Conservation (phyloP, 2,888 invertebrate species). For the Dermolepida albohirtum region DNA sequence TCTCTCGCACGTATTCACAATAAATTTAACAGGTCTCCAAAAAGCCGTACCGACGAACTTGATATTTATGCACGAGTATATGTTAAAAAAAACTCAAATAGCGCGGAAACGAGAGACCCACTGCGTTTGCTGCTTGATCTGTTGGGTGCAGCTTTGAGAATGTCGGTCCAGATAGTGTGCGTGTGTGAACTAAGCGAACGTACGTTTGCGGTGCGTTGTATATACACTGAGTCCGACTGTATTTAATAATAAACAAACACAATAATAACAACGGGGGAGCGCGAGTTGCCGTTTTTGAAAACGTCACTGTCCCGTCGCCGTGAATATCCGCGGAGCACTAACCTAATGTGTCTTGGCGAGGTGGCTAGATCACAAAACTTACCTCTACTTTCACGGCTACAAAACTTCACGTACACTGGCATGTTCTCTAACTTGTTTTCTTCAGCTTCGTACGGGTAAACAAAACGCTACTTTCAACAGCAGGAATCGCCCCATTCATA, state of each 20-base stretch:
- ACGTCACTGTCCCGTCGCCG: slow-evolving; percentile 38
- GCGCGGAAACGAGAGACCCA: slow-evolving; percentile 20
- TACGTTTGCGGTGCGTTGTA: too few species aligned
- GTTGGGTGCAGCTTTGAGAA: slow-evolving; percentile 32
- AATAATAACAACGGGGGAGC: neutral
- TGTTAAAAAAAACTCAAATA: slow-evolving; percentile 8
- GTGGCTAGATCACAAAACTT: slow-evolving; percentile 50
- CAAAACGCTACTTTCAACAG: too few species aligned
- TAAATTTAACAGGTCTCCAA: neutral
- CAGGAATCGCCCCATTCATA: too few species aligned
- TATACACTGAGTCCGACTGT: too few species aligned
- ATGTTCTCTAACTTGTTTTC: slow-evolving; percentile 1
- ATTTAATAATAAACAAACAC: slow-evolving; percentile 23
- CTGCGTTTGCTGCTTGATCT: slow-evolving; percentile 19
- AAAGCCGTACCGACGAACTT: slow-evolving; percentile 14
- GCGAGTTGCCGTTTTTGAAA: slow-evolving; percentile 10
- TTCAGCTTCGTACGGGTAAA: too few species aligned
- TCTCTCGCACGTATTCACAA: neutral
- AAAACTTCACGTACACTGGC: slow-evolving; percentile 11
- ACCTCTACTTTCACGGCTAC: slow-evolving; percentile 54
- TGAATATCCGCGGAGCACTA: slow-evolving; percentile 59
- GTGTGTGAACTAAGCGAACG: neutral
- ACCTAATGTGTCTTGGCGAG: slow-evolving; percentile 55
- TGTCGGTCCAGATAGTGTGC: slow-evolving; percentile 35
- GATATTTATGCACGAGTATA: neutral